These are phyloP conservation scores for Tachystola acroxantha DNA, from an alignment of 2,888 invertebrate species.

Conservation along the genomic window DNA sequence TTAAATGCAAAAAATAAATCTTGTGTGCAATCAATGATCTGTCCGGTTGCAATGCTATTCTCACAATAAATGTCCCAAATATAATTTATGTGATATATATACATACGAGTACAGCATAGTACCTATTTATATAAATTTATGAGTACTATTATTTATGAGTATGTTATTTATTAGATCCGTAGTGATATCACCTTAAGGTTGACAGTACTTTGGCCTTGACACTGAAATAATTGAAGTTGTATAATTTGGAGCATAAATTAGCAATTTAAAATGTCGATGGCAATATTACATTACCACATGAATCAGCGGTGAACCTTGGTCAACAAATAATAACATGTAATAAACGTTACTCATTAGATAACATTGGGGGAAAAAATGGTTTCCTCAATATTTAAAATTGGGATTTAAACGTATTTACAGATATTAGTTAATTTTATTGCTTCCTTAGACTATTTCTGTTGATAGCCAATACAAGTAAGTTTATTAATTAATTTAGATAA, in stretches of 20 bases:
- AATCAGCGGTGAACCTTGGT: slow-evolving; percentile 4
- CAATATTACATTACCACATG: background rate
- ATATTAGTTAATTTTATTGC: background rate
- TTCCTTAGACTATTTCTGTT: background rate
- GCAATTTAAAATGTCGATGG: slow-evolving; percentile 8
- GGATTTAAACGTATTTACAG: background rate
- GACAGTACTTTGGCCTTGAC: slow-evolving; percentile 21
- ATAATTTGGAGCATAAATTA: slow-evolving; percentile 23
- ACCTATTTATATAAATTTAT: slow-evolving; percentile 1
- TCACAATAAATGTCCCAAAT: slow-evolving; percentile 11
- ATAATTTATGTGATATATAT: slow-evolving; percentile 3
- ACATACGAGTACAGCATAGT: background rate
- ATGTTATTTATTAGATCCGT: slow-evolving; percentile 7
- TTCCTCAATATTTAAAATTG: background rate
- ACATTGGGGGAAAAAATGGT: background rate
- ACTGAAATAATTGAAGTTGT: slow-evolving; percentile 20
- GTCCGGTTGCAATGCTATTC: slow-evolving; percentile 9
- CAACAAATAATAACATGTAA: background rate
- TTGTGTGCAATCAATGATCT: slow-evolving; percentile 9
- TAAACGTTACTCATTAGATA: background rate
- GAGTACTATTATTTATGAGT: slow-evolving; percentile 2
- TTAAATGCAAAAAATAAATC: slow-evolving; percentile 8
- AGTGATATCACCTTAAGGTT: slow-evolving; percentile 9
- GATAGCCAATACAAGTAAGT: no score
- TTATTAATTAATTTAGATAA: no score